These are phyloP conservation scores for Trachurus trachurus DNA, from an alignment of 2,797 vertebrate species.

Conservation along the genomic window DNA sequence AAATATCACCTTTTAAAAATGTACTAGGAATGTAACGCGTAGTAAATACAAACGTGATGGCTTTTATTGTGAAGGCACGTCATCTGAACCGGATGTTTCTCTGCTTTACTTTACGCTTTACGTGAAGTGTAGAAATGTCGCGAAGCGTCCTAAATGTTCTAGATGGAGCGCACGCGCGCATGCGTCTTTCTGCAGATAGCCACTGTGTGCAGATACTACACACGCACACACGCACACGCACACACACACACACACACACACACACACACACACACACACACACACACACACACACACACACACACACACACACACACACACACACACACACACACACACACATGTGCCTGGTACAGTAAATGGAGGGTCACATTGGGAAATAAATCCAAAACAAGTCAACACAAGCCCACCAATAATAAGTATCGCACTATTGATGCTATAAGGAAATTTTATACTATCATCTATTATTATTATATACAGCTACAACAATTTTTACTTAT, in stretches of 20 bases:
- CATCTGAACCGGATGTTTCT: slow-evolving; percentile 19
- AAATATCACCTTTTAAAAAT: not conserved
- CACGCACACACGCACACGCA: too few relatives aligned
- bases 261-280: too few relatives aligned
- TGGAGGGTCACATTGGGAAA: too few relatives aligned
- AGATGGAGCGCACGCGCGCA: slow-evolving; percentile 51
- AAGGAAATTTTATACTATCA: not conserved
- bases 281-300: too few relatives aligned
- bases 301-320: too few relatives aligned
- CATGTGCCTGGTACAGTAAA: too few relatives aligned
- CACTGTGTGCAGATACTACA: too few relatives aligned
- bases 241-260: not conserved
- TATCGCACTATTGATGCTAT: not conserved
- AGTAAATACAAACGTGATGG: accelerated
- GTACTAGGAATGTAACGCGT: accelerated
- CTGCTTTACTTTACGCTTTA: accelerated
- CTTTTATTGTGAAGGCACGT: slow-evolving; percentile 48
- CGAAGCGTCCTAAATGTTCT: slow-evolving; percentile 72
- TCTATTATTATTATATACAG: too few relatives aligned
- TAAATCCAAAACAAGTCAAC: not conserved
- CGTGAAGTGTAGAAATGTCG: slow-evolving; percentile 51
- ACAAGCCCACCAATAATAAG: not conserved
- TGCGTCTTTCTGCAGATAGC: slow-evolving; percentile 33
- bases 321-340: too few relatives aligned
- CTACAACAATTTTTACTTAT: too few relatives aligned